Evolutionary conservation across 2,113 vertebrate genomes (phyloP).

Genomic region (Delphinapterus leucas): DNA sequence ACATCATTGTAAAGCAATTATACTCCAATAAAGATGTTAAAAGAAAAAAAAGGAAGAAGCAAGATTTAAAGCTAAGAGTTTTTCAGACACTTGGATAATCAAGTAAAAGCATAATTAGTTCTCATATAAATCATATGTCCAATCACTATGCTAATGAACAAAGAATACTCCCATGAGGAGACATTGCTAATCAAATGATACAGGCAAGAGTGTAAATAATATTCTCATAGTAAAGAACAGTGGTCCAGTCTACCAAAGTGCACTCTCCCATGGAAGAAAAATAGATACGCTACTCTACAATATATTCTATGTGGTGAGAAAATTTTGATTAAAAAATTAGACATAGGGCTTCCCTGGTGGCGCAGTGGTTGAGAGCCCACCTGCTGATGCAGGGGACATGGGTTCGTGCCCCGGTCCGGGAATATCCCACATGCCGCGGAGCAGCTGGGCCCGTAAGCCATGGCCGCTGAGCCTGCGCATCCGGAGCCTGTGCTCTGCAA

Average conservation of each 20-base stretch:
- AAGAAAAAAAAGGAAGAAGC: background rate
- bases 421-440: accelerated
- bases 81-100: background rate
- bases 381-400: too few species aligned
- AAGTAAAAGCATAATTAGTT: background rate
- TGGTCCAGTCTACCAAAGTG: background rate
- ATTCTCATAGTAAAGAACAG: background rate
- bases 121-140: background rate
- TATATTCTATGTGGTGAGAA: background rate
- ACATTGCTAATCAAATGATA: background rate
- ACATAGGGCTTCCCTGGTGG: background rate
- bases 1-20: too few species aligned
- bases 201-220: background rate
- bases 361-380: too few species aligned
- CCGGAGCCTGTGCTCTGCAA: too few species aligned
- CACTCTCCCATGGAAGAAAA: background rate
- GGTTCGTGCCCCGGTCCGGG: too few species aligned
- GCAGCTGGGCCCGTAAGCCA: too few species aligned
- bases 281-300: background rate
- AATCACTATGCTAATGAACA: background rate
- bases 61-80: background rate
- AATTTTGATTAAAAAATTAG: background rate
- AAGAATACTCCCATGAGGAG: background rate
- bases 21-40: too few species aligned
- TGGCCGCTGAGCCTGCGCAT: accelerated